Conservation (phyloP, 2,888 invertebrate genomes). For the Alviniconcha strummeri region DNA sequence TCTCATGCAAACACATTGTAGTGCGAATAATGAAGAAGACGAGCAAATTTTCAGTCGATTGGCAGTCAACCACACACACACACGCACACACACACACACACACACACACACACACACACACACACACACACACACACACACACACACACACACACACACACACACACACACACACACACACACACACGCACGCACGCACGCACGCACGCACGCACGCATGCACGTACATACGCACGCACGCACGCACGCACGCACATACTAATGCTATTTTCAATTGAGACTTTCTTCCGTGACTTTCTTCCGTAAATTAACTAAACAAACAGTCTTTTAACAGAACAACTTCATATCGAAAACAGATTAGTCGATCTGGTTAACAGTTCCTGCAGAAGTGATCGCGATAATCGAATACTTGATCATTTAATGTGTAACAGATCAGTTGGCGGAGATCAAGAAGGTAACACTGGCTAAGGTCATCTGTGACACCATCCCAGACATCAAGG, state of each 20-base stretch:
- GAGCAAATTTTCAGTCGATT: background rate
- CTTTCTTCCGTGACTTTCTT: no score
- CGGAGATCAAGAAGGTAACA: conserved; percentile 22
- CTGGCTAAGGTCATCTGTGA: conserved; percentile 18
- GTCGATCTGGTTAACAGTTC: no score
- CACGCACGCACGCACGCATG: background rate
- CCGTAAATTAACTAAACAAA: no score
- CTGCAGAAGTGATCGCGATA: no score
- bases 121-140: background rate
- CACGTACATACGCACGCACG: background rate
- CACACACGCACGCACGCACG: conserved; percentile 2
- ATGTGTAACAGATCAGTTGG: conserved; percentile 25
- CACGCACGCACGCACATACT: background rate
- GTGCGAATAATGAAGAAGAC: no score
- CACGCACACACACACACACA: background rate
- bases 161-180: conserved; percentile 4
- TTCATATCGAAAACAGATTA: no score
- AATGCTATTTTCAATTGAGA: no score
- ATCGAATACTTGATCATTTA: no score
- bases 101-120: background rate
- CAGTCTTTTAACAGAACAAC: no score
- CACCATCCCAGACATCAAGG: conserved; percentile 2
- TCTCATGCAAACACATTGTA: no score
- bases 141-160: background rate
- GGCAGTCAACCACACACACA: no score